phyloP scores from a whole-genome alignment of 2,797 vertebrate genomes.

The Loriculus beryllinus region DNA sequence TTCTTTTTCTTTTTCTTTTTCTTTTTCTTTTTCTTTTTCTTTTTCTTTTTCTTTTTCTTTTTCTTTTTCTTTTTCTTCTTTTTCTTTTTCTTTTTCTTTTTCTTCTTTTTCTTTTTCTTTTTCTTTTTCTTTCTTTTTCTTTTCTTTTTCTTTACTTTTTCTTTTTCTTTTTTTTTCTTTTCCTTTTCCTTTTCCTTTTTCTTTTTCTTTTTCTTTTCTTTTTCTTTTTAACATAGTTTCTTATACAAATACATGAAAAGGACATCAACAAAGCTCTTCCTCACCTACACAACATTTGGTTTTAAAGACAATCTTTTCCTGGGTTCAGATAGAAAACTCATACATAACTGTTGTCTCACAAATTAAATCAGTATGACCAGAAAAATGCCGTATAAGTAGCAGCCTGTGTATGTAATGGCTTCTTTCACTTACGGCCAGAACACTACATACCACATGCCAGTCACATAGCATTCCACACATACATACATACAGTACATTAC shows the following conservation, averaged over 20 bases:
- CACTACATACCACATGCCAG: rapidly evolving
- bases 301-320: neutral
- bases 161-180: too few relatives aligned
- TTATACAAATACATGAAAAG: neutral
- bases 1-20: too few relatives aligned
- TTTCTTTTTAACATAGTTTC: neutral
- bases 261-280: neutral
- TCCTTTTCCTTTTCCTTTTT: too few relatives aligned
- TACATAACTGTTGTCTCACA: neutral
- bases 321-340: neutral
- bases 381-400: neutral
- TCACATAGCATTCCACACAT: neutral
- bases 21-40: too few relatives aligned
- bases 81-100: too few relatives aligned
- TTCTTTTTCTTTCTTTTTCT: too few relatives aligned
- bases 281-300: neutral
- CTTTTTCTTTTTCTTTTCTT: too few relatives aligned
- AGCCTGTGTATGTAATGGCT: neutral
- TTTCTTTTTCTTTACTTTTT: too few relatives aligned
- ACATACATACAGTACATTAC: neutral
- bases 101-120: too few relatives aligned
- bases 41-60: too few relatives aligned
- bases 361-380: neutral
- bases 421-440: neutral
- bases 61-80: too few relatives aligned